Conservation (phyloP, 2,797 vertebrate genomes). For the Acanthornis magna region DNA sequence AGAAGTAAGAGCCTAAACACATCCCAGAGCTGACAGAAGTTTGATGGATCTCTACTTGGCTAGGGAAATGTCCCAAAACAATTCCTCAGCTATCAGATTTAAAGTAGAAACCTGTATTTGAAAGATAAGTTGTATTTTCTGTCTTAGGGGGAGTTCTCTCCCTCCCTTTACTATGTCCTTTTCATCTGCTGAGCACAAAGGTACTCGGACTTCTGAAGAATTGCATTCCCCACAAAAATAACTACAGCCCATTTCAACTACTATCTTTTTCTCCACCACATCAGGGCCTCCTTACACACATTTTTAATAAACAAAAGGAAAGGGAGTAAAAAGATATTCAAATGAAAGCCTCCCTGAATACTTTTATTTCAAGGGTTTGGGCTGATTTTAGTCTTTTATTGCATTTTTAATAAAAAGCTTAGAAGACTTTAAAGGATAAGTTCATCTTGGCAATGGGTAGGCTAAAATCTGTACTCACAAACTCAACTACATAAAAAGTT, state of each 20-base stretch:
- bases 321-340: constrained; percentile 13
- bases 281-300: neutral
- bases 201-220: neutral
- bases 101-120: neutral
- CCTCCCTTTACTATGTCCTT: neutral
- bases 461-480: neutral
- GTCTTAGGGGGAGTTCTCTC: neutral
- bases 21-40: neutral
- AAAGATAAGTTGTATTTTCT: neutral
- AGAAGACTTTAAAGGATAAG: neutral
- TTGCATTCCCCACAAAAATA: neutral
- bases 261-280: neutral
- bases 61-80: neutral
- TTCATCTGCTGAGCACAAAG: neutral
- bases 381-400: constrained; percentile 6
- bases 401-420: constrained; percentile 44
- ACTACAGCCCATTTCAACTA: neutral
- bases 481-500: neutral
- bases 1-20: neutral
- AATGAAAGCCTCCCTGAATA: constrained; percentile 22
- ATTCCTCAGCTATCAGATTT: neutral
- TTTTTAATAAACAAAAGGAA: constrained; percentile 5
- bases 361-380: constrained; percentile 9
- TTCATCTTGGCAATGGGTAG: neutral
- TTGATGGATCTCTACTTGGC: neutral